Base-by-base conservation (phyloP, 2,888 invertebrate genomes). In the Pterostichus niger region DNA sequence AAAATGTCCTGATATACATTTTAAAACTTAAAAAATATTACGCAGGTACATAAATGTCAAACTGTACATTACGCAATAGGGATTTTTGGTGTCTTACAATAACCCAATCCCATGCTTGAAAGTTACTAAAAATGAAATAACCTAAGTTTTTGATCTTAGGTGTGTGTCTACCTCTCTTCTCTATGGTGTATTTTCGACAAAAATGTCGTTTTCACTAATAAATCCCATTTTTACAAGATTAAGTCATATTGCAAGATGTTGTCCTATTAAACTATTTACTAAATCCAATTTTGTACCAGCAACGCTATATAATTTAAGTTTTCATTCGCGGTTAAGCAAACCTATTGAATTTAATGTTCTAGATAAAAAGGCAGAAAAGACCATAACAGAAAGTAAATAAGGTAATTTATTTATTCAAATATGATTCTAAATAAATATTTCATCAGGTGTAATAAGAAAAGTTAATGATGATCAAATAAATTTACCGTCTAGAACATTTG, bases 401-500 rank as follows among this genome's bases (percentile, higher is more conserved):
- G 31, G 59, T 82, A 33, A 40, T 56, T 24, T 64, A 46, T 46
- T 56, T 79, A 33, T 24, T 49, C 15, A 40, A 6, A 64, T n/a
- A 2, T 46, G 13, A 49, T 33, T 35, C 10, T 46, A 61, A 40
- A 59, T 24, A 40, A 6, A 33, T 56, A n/a, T 78, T 78, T 78
- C 10, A 40, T 9, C 52, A 89, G 93, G 92, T 83, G 91, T 95
- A 5, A 91, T 94, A 84, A 88, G 91, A 7, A 92, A 93, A 84
- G 93, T 96, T 54, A 95, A 95, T 86, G 89, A 90, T 85, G 91
- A 95, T 31, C 89, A 91, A 85, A 90, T 91, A 11, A 90, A 92
- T 52, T 87, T 87, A 40, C 89, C 92, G 10, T 94, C 94, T 5
- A 91, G 96, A 52, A 91, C 94, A 84, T 98, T 97, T 90, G 97